Percentiles rank a stretch among this genome's conserved stretches.
phyloP scores from a whole-genome alignment of 2,888 invertebrate species.

The Imbricaverruca yamaguchii region DNA sequence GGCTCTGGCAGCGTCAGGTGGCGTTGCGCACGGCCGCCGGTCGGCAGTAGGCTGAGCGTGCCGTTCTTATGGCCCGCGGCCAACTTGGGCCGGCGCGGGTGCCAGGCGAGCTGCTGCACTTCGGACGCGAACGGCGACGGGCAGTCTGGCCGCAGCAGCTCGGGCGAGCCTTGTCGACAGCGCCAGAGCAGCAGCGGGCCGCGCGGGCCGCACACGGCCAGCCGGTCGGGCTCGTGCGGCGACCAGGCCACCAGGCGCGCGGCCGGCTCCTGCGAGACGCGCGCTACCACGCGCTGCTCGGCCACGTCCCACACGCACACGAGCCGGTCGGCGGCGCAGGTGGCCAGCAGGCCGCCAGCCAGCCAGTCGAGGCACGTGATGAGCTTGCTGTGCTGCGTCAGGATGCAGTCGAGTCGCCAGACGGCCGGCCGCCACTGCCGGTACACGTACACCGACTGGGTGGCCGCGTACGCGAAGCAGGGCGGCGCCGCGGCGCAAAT shows the following conservation, averaged over 20 bases:
- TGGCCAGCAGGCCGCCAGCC: slow-evolving; percentile 40
- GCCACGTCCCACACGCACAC: slow-evolving; percentile 42
- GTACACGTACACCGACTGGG: slow-evolving; percentile 45
- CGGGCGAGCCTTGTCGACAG: background rate
- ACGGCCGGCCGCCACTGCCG: slow-evolving; percentile 37
- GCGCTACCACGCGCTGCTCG: slow-evolving; percentile 38
- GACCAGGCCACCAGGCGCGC: slow-evolving; percentile 41
- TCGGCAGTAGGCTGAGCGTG: slow-evolving; percentile 38
- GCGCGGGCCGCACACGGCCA: background rate
- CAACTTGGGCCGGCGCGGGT: background rate
- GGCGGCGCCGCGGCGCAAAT: slow-evolving; percentile 41
- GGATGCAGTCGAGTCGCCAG: slow-evolving; percentile 42
- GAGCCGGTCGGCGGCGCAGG: slow-evolving; percentile 39
- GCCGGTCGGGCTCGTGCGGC: slow-evolving; percentile 24
- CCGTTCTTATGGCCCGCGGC: slow-evolving; percentile 42
- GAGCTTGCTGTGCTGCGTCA: slow-evolving; percentile 44
- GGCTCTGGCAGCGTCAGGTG: slow-evolving; percentile 7
- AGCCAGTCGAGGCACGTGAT: slow-evolving; percentile 43
- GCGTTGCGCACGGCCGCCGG: slow-evolving; percentile 35
- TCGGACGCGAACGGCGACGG: background rate
- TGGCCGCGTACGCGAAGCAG: slow-evolving; percentile 45
- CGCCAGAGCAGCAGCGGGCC: slow-evolving; percentile 3
- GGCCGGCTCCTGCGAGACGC: slow-evolving; percentile 36
- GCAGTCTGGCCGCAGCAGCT: background rate
- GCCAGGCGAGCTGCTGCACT: background rate